These are phyloP conservation scores for Catharus ustulatus DNA, from an alignment of 2,797 vertebrate species.

Conservation along the genomic window DNA sequence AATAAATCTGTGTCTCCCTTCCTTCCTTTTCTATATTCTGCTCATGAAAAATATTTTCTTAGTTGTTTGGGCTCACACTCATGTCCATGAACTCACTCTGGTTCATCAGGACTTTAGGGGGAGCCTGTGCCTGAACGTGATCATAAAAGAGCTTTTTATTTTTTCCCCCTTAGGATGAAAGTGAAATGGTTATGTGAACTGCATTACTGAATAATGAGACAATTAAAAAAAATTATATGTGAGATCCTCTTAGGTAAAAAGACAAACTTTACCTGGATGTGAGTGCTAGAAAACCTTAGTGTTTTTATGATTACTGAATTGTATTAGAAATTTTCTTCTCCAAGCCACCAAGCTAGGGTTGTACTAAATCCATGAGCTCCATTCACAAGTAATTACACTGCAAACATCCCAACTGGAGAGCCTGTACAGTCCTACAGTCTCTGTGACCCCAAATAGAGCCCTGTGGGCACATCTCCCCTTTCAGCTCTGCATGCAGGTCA, in stretches of 20 bases:
- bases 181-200: not conserved
- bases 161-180: not conserved
- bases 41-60: not conserved
- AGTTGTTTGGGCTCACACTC: not conserved
- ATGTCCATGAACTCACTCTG: not conserved
- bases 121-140: not conserved
- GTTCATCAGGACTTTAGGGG: not conserved
- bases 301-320: not conserved
- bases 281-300: not conserved
- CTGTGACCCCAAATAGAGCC: not conserved
- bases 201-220: slow-evolving; percentile 3
- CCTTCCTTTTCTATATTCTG: not conserved
- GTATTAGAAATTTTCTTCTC: not conserved
- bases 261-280: not conserved
- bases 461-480: not conserved
- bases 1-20: not conserved
- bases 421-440: not conserved
- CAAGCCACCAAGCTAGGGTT: not conserved
- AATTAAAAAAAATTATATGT: not conserved
- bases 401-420: not conserved
- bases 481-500: not conserved
- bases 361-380: not conserved
- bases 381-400: not conserved
- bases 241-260: slow-evolving; percentile 3
- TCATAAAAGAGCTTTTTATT: not conserved